A percentile compares a stretch with the other conserved stretches of the same genome.
Evolutionary conservation across 2,888 invertebrate species (phyloP).

Genomic region (Caenorhabditis sp.): DNA sequence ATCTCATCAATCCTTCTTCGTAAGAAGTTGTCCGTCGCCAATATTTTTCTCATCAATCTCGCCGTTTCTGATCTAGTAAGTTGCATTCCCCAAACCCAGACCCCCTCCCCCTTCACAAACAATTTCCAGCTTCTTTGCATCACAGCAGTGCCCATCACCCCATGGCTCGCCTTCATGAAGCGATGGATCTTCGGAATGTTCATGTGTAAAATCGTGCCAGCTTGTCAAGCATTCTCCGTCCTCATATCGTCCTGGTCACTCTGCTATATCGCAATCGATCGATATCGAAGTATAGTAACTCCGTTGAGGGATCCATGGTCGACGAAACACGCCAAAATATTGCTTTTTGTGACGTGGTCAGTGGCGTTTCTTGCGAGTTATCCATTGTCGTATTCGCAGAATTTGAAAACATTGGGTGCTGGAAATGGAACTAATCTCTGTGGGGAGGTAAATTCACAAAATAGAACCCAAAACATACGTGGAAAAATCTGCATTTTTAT

Average conservation of each 20-base stretch:
- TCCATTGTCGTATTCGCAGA: slow-evolving; percentile 64
- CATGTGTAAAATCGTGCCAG: slow-evolving; percentile 90
- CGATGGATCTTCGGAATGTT: slow-evolving; percentile 91
- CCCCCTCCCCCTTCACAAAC: neutral
- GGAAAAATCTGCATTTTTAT: no score
- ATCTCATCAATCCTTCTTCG: slow-evolving; percentile 62
- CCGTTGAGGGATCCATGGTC: slow-evolving; percentile 68
- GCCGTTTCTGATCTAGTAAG: slow-evolving; percentile 86
- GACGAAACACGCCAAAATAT: slow-evolving; percentile 55
- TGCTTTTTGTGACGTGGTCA: slow-evolving; percentile 60
- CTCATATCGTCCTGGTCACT: slow-evolving; percentile 97
- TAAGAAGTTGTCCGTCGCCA: slow-evolving; percentile 73
- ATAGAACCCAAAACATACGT: no score
- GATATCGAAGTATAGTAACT: slow-evolving; percentile 77
- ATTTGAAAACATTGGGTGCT: slow-evolving; percentile 59
- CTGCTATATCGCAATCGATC: slow-evolving; percentile 94
- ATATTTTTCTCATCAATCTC: slow-evolving; percentile 93
- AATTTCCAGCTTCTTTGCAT: slow-evolving; percentile 81
- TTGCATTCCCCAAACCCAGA: neutral
- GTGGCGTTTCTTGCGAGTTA: slow-evolving; percentile 61
- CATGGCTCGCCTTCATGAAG: slow-evolving; percentile 87
- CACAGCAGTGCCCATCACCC: slow-evolving; percentile 94
- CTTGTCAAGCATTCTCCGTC: slow-evolving; percentile 87
- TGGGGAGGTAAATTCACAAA: slow-evolving; percentile 59
- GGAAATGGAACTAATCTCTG: slow-evolving; percentile 62